Conservation (phyloP, 2,113 vertebrate species). For the Corythornis madagascariensis region DNA sequence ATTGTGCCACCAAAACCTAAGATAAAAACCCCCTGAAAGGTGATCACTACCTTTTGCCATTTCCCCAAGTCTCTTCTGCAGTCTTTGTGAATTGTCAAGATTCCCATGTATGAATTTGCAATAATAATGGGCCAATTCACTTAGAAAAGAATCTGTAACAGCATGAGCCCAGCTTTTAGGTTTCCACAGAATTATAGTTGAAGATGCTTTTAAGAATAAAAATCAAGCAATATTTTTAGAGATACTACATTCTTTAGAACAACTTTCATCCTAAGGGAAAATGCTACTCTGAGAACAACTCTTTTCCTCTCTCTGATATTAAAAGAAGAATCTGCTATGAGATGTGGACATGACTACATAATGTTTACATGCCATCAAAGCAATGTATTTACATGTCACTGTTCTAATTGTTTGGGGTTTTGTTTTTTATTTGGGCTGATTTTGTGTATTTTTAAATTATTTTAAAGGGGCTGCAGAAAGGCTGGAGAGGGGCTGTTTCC, state of each 20-base stretch:
- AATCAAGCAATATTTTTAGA: not conserved
- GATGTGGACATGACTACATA: no score
- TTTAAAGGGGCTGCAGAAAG: no score
- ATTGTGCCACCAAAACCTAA: not conserved
- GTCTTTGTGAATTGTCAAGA: not conserved
- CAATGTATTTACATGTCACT: not conserved
- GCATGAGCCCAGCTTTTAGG: not conserved
- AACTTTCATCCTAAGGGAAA: not conserved
- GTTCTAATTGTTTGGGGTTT: not conserved
- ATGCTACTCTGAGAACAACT: not conserved
- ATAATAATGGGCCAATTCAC: not conserved
- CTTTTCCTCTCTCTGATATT: not conserved
- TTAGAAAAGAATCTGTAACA: not conserved
- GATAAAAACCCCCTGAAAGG: not conserved
- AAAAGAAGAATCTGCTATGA: no score
- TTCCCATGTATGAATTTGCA: not conserved
- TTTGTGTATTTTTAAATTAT: no score
- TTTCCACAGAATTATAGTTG: not conserved
- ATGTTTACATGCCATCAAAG: not conserved
- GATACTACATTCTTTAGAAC: not conserved
- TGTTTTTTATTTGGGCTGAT: no score
- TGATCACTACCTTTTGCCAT: not conserved
- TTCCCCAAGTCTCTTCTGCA: not conserved
- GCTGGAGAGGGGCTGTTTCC: no score
- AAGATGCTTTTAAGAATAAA: not conserved